Conservation (phyloP, 2,888 invertebrate genomes). For the Ashinkailepas kermadecensis region DNA sequence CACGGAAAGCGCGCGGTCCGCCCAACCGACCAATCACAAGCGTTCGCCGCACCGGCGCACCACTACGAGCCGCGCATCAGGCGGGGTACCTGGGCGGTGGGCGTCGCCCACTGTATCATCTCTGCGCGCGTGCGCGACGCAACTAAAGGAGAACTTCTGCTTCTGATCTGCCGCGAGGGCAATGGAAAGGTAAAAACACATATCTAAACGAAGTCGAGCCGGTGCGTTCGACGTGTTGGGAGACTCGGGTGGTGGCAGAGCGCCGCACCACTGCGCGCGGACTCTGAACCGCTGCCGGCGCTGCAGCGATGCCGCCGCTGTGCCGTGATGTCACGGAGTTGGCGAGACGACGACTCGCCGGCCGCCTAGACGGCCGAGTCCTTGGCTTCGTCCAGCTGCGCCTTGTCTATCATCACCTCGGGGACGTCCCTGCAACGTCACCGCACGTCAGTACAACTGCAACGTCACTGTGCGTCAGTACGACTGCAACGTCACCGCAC, state of each 20-base stretch:
- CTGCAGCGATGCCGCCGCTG: background rate
- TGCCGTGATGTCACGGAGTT: background rate
- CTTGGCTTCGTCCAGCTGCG: constrained; percentile 4
- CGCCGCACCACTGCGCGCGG: background rate
- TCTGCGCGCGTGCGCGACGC: too few species aligned
- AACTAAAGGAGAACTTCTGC: constrained; percentile 9
- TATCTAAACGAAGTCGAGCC: background rate
- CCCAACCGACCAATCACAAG: constrained; percentile 4
- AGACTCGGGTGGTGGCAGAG: background rate
- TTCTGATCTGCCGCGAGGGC: background rate
- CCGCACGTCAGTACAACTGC: background rate
- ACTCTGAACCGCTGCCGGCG: background rate
- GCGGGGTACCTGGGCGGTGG: background rate
- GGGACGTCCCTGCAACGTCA: background rate
- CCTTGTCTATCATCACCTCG: constrained; percentile 8
- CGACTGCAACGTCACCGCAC: too few species aligned
- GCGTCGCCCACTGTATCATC: background rate
- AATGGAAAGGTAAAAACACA: constrained; percentile 14
- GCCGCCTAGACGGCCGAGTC: constrained; percentile 6
- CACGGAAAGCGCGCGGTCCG: constrained; percentile 1
- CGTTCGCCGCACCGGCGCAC: background rate
- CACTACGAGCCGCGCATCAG: background rate
- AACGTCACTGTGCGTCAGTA: too few species aligned
- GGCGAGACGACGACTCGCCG: background rate
- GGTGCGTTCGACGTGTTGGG: too few species aligned